Conservation (phyloP, 2,888 invertebrate species). For the Polyommatus icarus region DNA sequence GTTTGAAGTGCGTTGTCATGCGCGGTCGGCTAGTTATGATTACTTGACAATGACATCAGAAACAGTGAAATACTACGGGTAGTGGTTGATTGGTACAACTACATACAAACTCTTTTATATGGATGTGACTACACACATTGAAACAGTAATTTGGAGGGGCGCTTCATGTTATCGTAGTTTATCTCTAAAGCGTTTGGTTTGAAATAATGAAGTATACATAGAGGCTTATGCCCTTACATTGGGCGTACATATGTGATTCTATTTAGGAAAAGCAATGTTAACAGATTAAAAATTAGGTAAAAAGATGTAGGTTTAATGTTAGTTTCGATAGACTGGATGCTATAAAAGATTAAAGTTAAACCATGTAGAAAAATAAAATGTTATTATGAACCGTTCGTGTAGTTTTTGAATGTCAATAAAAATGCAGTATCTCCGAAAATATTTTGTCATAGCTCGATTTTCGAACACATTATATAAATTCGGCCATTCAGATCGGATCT, state of each 20-base stretch:
- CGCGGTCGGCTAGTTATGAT: no score
- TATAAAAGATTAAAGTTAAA: background rate
- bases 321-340: conserved; percentile 15
- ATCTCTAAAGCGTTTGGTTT: background rate
- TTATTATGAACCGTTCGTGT: background rate
- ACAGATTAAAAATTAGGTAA: conserved; percentile 18
- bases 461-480: no score
- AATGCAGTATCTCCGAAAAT: no score
- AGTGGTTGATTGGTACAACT: no score
- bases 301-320: conserved; percentile 22
- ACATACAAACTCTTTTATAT: no score
- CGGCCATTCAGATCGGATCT: background rate
- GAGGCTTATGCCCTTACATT: conserved; percentile 7
- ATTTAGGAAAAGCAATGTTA: conserved; percentile 7
- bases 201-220: background rate
- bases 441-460: no score
- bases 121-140: no score
- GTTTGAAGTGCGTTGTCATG: no score
- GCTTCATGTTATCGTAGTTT: no score
- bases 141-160: no score
- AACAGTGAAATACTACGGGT: no score
- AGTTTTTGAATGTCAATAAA: background rate
- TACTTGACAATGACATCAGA: no score
- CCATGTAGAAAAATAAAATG: background rate
- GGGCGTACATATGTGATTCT: conserved; percentile 1